Percentiles rank a stretch among this genome's conserved stretches.
Evolutionary conservation across 2,888 invertebrate species (phyloP).

Genomic region (Strigamia transsilvanica): DNA sequence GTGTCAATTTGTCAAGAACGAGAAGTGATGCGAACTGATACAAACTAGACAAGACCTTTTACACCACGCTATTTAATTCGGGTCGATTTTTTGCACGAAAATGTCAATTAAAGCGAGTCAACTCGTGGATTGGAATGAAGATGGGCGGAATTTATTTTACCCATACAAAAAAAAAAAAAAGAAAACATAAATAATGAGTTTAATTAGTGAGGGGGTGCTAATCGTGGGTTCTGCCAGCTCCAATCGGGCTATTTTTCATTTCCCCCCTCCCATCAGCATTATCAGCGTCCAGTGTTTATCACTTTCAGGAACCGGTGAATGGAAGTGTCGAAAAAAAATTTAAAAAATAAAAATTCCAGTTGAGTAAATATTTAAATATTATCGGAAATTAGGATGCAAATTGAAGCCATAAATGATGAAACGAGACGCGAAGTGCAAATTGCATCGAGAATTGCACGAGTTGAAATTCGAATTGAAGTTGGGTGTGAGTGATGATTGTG

Average conservation of each 20-base stretch:
- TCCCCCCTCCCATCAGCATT: conserved; percentile 27
- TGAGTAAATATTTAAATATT: too few relatives aligned
- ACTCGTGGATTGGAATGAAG: neutral
- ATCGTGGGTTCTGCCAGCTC: conserved; percentile 16
- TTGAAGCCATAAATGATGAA: too few relatives aligned
- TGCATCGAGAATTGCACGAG: neutral
- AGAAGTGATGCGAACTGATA: neutral
- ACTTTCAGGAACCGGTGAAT: neutral
- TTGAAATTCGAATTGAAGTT: conserved; percentile 10
- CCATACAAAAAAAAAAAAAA: neutral
- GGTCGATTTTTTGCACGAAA: neutral
- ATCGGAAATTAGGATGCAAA: too few relatives aligned
- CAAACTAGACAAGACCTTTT: neutral
- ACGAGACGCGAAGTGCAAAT: neutral
- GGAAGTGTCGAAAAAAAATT: neutral
- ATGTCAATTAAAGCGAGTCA: neutral
- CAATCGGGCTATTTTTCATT: neutral
- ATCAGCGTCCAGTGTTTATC: conserved; percentile 11
- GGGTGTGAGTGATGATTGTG: conserved; percentile 38
- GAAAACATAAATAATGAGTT: conserved; percentile 17
- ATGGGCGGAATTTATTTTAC: neutral
- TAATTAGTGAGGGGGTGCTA: conserved; percentile 36
- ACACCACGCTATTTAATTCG: neutral
- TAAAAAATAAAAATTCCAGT: too few relatives aligned
- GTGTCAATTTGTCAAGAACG: neutral